phyloP scores from a whole-genome alignment of 2,113 vertebrate species.

The Microtus richardsoni region DNA sequence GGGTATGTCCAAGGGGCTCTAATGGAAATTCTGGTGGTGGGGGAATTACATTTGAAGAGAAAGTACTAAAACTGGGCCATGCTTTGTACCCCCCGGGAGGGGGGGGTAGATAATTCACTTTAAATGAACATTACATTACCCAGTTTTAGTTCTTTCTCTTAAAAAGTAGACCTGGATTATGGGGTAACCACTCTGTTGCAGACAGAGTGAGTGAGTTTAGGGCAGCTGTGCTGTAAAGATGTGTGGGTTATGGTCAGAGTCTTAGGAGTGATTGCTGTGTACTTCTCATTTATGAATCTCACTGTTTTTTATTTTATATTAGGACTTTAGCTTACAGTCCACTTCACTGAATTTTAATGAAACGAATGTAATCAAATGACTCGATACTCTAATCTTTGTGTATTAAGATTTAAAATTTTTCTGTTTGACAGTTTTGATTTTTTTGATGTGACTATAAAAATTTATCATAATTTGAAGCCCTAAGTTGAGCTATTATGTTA shows the following conservation, averaged over 20 bases:
- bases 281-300: slow-evolving; percentile 29
- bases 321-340: not conserved
- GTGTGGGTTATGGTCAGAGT: slow-evolving; percentile 4
- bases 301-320: slow-evolving; percentile 39
- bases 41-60: no score
- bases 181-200: not conserved
- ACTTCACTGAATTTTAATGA: slow-evolving; percentile 33
- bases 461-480: not conserved
- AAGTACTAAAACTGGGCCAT: not conserved
- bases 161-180: slow-evolving; percentile 11
- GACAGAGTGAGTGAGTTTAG: slow-evolving; percentile 6
- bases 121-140: not conserved
- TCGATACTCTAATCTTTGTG: not conserved
- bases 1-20: not conserved
- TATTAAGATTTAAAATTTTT: slow-evolving; percentile 52
- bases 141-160: slow-evolving; percentile 45
- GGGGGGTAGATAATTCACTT: not conserved
- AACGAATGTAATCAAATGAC: slow-evolving; percentile 14
- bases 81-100: not conserved
- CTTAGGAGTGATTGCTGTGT: not conserved
- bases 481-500: slow-evolving; percentile 19
- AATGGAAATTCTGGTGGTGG: not conserved
- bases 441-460: slow-evolving; percentile 15
- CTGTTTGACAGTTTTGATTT: slow-evolving; percentile 37
- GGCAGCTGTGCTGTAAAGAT: not conserved